Conservation (phyloP, 2,113 vertebrate species). For the Vireo altiloquus region DNA sequence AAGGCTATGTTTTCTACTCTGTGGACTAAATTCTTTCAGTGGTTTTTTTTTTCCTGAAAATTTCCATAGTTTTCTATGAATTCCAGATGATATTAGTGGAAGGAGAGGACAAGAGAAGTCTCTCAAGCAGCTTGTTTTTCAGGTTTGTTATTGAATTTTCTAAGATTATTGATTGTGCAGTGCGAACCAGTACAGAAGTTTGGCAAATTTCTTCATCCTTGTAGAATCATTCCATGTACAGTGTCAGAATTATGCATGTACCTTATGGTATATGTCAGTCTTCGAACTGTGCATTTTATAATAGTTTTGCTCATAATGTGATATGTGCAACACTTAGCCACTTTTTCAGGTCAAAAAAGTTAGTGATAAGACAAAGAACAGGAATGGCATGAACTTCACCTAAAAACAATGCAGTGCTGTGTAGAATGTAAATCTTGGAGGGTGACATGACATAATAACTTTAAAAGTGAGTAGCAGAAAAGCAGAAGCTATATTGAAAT, state of each 20-base stretch:
- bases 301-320: background rate
- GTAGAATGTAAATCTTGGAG: background rate
- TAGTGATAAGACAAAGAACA: background rate
- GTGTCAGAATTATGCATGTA: background rate
- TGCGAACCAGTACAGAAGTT: background rate
- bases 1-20: background rate
- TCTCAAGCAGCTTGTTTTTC: slow-evolving; percentile 10
- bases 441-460: background rate
- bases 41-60: background rate
- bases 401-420: background rate
- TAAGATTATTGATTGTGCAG: slow-evolving; percentile 4
- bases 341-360: background rate
- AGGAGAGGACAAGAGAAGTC: slow-evolving; percentile 18
- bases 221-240: background rate
- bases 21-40: background rate
- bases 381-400: background rate
- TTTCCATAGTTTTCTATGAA: background rate
- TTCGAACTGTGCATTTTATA: background rate
- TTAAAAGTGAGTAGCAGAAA: background rate
- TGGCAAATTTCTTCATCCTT: background rate
- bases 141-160: slow-evolving; percentile 25
- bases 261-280: background rate
- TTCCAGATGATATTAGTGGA: background rate
- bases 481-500: background rate
- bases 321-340: background rate